These are phyloP conservation scores for Oreonectes daqikongensis DNA, from an alignment of 2,797 vertebrate species.

Conservation along the genomic window DNA sequence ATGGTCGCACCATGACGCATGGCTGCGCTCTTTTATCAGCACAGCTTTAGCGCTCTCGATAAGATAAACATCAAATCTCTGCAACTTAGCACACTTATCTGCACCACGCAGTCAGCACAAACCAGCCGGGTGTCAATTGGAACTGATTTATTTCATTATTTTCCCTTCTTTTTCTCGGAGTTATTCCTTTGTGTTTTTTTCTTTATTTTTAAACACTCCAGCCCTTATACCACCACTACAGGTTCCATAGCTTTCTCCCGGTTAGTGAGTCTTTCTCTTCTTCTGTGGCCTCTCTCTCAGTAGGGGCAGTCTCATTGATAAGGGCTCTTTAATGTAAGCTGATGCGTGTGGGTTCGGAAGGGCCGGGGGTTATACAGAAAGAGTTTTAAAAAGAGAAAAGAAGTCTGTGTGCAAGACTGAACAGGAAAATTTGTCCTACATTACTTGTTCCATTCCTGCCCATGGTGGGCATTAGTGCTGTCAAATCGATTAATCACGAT, in stretches of 20 bases:
- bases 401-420: background rate
- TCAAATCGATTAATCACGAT: no score
- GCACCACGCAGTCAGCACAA: conserved; percentile 78
- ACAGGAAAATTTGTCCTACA: no score
- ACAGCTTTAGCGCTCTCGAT: conserved; percentile 72
- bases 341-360: conserved; percentile 60
- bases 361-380: background rate
- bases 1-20: conserved; percentile 63
- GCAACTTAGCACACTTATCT: conserved; percentile 83
- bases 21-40: conserved; percentile 68
- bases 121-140: conserved; percentile 78
- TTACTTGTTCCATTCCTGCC: background rate
- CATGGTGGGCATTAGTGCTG: background rate
- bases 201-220: conserved; percentile 54
- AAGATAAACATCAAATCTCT: conserved; percentile 82
- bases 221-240: conserved; percentile 21
- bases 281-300: conserved; percentile 15
- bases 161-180: conserved; percentile 20
- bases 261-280: conserved; percentile 24
- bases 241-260: conserved; percentile 47
- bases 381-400: background rate
- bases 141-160: conserved; percentile 69
- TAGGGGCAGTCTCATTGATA: conserved; percentile 72
- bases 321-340: conserved; percentile 74
- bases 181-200: conserved; percentile 61